phyloP scores from a whole-genome alignment of 2,797 vertebrate species.

The Sebastiscus albofasciatus region DNA sequence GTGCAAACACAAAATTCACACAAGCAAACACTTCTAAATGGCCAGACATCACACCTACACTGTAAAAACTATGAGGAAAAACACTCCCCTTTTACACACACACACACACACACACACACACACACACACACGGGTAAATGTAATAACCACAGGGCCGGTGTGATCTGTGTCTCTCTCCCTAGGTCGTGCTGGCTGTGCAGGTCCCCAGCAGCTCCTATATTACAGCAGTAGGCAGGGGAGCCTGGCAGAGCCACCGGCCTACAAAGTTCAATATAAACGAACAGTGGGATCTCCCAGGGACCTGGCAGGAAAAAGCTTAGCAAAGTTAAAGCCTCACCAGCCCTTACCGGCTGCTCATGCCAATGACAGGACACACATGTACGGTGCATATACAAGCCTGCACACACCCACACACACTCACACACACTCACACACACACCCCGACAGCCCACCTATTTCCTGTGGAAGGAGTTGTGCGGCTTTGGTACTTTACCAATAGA shows the following conservation, averaged over 20 bases:
- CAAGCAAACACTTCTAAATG: conserved; percentile 61
- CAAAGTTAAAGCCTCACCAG: conserved; percentile 98
- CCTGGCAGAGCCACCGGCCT: conserved; percentile 88
- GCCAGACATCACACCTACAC: conserved; percentile 52
- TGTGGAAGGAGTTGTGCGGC: background rate
- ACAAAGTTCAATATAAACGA: conserved; percentile 98
- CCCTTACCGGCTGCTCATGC: conserved; percentile 86
- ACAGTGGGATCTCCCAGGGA: conserved; percentile 91
- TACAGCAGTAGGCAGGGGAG: conserved; percentile 94
- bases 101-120: conserved; percentile 77
- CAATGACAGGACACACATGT: conserved; percentile 76
- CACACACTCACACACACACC: conserved; percentile 27
- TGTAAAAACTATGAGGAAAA: conserved; percentile 43
- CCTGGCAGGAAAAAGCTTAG: conserved; percentile 97
- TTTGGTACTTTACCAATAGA: background rate
- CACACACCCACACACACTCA: conserved; percentile 32
- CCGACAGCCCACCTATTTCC: conserved; percentile 8
- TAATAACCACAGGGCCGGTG: conserved; percentile 90
- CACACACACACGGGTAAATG: conserved; percentile 78
- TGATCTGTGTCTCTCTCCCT: conserved; percentile 75
- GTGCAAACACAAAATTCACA: conserved; percentile 59
- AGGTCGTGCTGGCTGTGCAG: conserved; percentile 88
- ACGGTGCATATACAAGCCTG: conserved; percentile 29
- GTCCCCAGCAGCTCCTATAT: conserved; percentile 94
- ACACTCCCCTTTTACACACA: conserved; percentile 32